Conservation (phyloP, 2,888 invertebrate genomes). For the Electrophaes corylata region DNA sequence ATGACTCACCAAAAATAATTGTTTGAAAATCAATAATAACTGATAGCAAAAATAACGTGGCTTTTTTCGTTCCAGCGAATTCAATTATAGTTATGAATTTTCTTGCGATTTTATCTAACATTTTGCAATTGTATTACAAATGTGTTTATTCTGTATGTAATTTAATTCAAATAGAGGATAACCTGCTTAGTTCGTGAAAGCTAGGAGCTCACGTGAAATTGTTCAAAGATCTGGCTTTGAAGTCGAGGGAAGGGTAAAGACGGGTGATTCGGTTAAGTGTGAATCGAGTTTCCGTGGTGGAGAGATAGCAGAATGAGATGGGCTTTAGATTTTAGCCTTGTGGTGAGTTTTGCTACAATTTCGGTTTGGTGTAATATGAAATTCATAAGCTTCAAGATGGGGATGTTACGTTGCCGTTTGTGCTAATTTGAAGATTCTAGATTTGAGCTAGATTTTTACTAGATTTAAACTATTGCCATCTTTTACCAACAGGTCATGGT, state of each 20-base stretch:
- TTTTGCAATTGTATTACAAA: too few relatives aligned
- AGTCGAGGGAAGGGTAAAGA: conserved; percentile 21
- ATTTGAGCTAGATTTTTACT: background rate
- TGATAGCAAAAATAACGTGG: too few relatives aligned
- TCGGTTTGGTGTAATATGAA: conserved; percentile 21
- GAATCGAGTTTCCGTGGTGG: conserved; percentile 28
- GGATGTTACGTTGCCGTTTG: background rate
- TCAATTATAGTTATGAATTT: too few relatives aligned
- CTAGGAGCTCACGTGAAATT: conserved; percentile 1
- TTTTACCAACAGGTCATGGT: too few relatives aligned
- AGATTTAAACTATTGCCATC: too few relatives aligned
- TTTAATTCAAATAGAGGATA: background rate
- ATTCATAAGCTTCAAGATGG: conserved; percentile 23
- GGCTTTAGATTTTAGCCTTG: conserved; percentile 14
- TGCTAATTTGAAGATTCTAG: background rate
- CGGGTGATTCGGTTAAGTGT: conserved; percentile 28
- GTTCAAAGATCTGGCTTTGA: conserved; percentile 24
- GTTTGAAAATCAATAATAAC: too few relatives aligned
- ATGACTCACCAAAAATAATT: too few relatives aligned
- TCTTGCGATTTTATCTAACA: too few relatives aligned
- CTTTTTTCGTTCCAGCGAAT: too few relatives aligned
- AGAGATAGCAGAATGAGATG: conserved; percentile 25
- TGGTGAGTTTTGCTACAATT: conserved; percentile 29
- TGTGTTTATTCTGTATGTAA: too few relatives aligned
- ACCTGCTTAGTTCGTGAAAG: conserved; percentile 2